Percentiles rank a stretch among this genome's conserved stretches.
Evolutionary conservation across 2,113 vertebrate genomes (phyloP).

Genomic region (Furnarius figulus): DNA sequence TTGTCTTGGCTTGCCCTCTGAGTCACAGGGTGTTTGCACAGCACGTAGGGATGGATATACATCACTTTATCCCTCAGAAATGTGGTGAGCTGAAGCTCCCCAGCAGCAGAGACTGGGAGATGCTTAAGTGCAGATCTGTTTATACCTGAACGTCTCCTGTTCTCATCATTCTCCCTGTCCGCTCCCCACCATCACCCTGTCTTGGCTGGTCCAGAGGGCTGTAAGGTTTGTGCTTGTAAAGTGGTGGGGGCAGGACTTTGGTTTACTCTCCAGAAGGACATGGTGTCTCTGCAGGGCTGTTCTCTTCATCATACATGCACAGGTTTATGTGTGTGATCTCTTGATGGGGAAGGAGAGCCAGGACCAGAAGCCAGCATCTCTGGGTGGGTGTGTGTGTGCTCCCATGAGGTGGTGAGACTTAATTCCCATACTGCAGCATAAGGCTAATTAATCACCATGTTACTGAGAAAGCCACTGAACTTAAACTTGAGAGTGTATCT

Average conservation of each 20-base stretch:
- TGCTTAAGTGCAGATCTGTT: neutral
- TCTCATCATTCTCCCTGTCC: neutral
- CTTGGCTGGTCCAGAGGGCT: neutral
- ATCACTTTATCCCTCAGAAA: neutral
- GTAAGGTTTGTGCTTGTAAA: neutral
- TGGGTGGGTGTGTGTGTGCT: neutral
- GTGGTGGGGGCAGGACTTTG: neutral
- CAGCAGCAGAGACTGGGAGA: neutral
- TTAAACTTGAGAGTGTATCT: neutral
- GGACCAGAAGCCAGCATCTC: neutral
- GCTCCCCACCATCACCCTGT: neutral
- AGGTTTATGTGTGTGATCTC: neutral
- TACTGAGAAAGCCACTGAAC: neutral
- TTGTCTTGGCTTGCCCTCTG: neutral
- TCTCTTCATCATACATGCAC: neutral
- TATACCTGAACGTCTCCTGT: neutral
- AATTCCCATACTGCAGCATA: neutral
- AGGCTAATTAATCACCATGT: neutral
- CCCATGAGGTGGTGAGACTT: neutral
- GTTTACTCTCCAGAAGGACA: neutral
- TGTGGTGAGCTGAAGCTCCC: neutral
- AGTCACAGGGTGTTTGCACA: neutral
- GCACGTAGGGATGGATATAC: rapidly evolving
- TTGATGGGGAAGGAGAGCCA: neutral
- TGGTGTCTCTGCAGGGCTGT: neutral